Base-by-base conservation (phyloP, 2,888 invertebrate genomes). In the Spisula solida region DNA sequence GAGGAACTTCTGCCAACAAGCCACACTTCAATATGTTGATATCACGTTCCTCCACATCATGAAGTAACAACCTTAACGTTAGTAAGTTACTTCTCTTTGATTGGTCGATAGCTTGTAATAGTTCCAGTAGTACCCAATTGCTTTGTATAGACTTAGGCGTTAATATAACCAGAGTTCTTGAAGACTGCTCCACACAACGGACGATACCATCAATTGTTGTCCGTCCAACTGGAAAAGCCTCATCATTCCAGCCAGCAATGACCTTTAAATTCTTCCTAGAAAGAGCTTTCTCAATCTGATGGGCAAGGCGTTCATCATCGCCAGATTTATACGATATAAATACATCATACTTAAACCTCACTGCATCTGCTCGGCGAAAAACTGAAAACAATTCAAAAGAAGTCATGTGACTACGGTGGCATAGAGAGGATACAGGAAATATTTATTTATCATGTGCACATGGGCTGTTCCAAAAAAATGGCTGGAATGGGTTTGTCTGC, bases 91-190 rank as follows among this genome's bases (percentile, higher is more conserved):
- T 80, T 34, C 87, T 70, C 66, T 88, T 86, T 25, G 91, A 85
- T 70, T 89, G 86, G 41, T 91, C 91, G 12, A 91, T 25, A 47
- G 90, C 90, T 56, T 90, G 48, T 55, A 91, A 56, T 20, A 90
- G 56, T 60, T 91, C 91, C 16, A 91, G 55, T 0, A 81, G 82
- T 18, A 88, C 90, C 90, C 88, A 91, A 12, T 83, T 82, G 47
- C 91, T 91, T 6, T 88, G 20, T n/a, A 88, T 41, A 5, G 91
- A 84, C n/a, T 82, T 56, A n/a, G 87, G 20, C 1, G 91, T 85
- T 1, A 91, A 48, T 41, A 88, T 56, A 16, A 91, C 48, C 6
- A 91, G 55, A 16, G 82, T 82, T 75, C n/a, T 79, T 0, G 78
- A 25, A 4, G 87, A 82, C 10, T 41, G 55, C 12, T 75, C 70